Base-by-base conservation (phyloP, 2,797 vertebrate genomes). In the Kryptolebias ocellatus region DNA sequence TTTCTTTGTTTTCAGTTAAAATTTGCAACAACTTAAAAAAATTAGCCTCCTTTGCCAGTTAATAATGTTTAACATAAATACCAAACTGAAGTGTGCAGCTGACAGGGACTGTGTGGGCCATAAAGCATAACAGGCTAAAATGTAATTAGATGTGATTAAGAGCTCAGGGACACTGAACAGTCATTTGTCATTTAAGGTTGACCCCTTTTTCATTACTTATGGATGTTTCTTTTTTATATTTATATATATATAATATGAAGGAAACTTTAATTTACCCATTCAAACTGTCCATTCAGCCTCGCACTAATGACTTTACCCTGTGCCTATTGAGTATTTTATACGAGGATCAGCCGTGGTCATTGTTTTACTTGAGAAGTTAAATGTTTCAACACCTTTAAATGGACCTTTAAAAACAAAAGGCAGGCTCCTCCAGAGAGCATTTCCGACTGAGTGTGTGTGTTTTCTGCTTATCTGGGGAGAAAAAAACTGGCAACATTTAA, bases 401-500 rank as follows among this genome's bases (percentile, higher is more conserved):
- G 54, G 12, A 15, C 55, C 44, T 53, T 49, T 27, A 53, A 60
- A 47, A 44, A 16, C 28, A 47, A 61, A 60, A 57, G 55, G 11
- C 39, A 12, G 11, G 1, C 11, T 78, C 66, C 59, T 24, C 7
- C 16, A n/a, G 31, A 46, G 61, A 83, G 69, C 60, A 66, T 78
- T 80, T 57, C 11, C 57, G 70, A 65, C 20, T 58, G 52, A 14
- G 11, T 51, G 53, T 54, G 50, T 79, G 59, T 57, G 50, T 80
- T 80, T 79, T 70, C n/a, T 68, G 65, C 49, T 76, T 70, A 83
- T 86, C 68, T 4, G 12, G 52, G 11, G 14, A 12, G 2, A 12
- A 81, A 85, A 80, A 71, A 84, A 86, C 66, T 84, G 80, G 80
- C 52, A 66, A 89, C 83, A 90, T 87, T 89, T 91, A 82, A 59